Conservation (phyloP, 2,888 invertebrate species). For the Clistopyga incitator region DNA sequence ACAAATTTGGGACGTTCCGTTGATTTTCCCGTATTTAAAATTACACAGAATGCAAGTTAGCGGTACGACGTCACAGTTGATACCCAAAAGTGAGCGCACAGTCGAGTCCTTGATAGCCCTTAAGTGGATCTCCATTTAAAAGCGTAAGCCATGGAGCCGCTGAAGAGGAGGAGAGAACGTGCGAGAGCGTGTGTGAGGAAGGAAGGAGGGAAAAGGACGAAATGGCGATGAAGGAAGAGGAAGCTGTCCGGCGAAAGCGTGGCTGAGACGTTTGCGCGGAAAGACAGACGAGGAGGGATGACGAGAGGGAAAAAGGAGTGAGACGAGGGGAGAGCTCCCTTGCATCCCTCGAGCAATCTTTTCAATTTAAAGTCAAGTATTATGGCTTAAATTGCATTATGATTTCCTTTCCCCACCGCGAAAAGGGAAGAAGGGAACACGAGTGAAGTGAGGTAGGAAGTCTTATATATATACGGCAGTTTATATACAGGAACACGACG, state of each 20-base stretch:
- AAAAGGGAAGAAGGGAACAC: slow-evolving; percentile 43
- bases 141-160: slow-evolving; percentile 55
- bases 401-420: slow-evolving; percentile 79
- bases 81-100: slow-evolving; percentile 31
- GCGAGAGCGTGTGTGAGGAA: background rate
- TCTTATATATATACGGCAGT: slow-evolving; percentile 29
- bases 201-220: slow-evolving; percentile 29
- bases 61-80: background rate
- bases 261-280: slow-evolving; percentile 24
- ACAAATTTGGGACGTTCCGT: too few relatives aligned
- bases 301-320: slow-evolving; percentile 32
- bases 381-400: slow-evolving; percentile 84
- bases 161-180: slow-evolving; percentile 6
- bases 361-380: slow-evolving; percentile 85
- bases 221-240: slow-evolving; percentile 49
- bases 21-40: too few relatives aligned
- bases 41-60: background rate
- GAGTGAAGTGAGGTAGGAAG: slow-evolving; percentile 60
- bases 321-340: slow-evolving; percentile 75
- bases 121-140: slow-evolving; percentile 61
- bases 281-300: slow-evolving; percentile 42
- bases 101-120: slow-evolving; percentile 49
- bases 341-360: slow-evolving; percentile 84
- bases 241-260: slow-evolving; percentile 26
- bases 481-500: slow-evolving; percentile 51